Base-by-base conservation (phyloP, 1,140 invertebrate species). In the Mercenaria mercenaria region DNA sequence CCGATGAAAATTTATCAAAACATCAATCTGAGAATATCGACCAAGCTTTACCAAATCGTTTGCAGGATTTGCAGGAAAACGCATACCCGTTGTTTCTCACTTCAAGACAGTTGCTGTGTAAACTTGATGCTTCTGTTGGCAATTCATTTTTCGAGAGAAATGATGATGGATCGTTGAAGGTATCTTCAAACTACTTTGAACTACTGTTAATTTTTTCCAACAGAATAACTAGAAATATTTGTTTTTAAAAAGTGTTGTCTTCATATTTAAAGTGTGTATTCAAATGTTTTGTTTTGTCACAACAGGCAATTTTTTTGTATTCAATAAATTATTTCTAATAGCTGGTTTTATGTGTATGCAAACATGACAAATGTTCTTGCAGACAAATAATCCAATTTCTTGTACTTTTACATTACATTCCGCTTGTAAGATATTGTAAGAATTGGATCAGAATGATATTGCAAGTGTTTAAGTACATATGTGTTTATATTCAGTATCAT, bases 61-160 rank as follows among this genome's bases (percentile, higher is more conserved):
- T 92, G 10, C 88, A 88, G 50, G 59, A 84, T 52, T 59, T 84
- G n/a, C 15, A 59, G 4, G 64, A 89, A 10, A 59, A 76, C 32
- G 8, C n/a, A 18, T 93, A 77, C 79, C 92, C 92, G 1, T n/a
- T 93, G 50, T 92, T 93, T 74, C 34, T 93, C 13, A 92, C 90
- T 10, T 90, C 92, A n/a, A 56, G 82, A 52, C 88, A 91, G 26
- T 69, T 92, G 1, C 80, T 92, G 39, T 37, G 91, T 0, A 72
- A 91, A 50, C 84, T 93, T 20, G 92, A 93, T 88, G 92, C 77
- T 3, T 92, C 91, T 23, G 34, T 93, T 29, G 77, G 64, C 26
- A 56, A 34, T 37, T 81, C 85, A 32, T 61, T 76, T 37, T 93
- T 92, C 72, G 61, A 77, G 23, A 76, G 91, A 32, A 90, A 91